These are phyloP conservation scores for Bufo gargarizans DNA, from an alignment of 2,113 vertebrate genomes.

Conservation along the genomic window DNA sequence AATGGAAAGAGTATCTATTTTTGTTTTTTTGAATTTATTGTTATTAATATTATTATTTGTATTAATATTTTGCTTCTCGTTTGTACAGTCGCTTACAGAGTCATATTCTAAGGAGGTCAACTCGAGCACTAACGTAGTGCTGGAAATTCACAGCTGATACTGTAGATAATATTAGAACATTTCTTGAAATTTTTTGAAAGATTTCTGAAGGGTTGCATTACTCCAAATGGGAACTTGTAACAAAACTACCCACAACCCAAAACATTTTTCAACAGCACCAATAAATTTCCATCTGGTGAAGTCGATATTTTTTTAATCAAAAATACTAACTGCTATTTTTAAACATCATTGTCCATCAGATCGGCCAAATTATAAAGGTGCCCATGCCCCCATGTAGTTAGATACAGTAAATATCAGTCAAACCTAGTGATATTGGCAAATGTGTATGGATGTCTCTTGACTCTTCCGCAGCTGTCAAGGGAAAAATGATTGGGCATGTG, in stretches of 20 bases:
- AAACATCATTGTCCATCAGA: too few relatives aligned
- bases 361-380: too few relatives aligned
- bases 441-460: too few relatives aligned
- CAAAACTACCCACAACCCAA: neutral
- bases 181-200: neutral
- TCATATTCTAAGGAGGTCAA: neutral
- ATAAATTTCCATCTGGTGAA: too few relatives aligned
- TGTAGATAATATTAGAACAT: neutral
- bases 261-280: too few relatives aligned
- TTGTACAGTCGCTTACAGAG: slow-evolving; percentile 58
- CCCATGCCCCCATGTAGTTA: too few relatives aligned
- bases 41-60: slow-evolving; percentile 56
- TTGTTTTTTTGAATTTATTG: slow-evolving; percentile 65
- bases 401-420: too few relatives aligned
- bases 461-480: too few relatives aligned
- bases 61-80: slow-evolving; percentile 58
- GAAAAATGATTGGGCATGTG: too few relatives aligned
- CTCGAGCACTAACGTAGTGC: neutral
- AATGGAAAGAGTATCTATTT: slow-evolving; percentile 62
- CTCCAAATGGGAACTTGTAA: neutral
- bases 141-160: neutral
- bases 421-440: too few relatives aligned
- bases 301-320: too few relatives aligned
- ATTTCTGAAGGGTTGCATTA: neutral
- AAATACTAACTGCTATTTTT: too few relatives aligned